These are phyloP conservation scores for Drosophila kurseongensis DNA, from an alignment of 1,140 invertebrate species.

Conservation along the genomic window DNA sequence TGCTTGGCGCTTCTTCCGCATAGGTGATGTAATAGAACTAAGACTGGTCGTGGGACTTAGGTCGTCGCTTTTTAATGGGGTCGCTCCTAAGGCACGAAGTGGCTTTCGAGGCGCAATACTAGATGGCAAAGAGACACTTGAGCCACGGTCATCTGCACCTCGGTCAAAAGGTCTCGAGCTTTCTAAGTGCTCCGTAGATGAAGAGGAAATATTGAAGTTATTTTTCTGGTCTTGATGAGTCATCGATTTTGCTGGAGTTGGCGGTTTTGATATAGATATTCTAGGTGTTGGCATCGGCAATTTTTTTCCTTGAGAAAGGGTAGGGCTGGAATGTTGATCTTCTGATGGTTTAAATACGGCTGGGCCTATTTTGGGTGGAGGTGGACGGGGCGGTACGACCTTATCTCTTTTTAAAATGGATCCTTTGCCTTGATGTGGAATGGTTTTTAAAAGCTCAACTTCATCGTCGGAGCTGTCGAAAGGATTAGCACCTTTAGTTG, in stretches of 20 bases:
- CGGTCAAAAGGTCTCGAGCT: slow-evolving; percentile 38
- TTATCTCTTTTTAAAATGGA: slow-evolving; percentile 11
- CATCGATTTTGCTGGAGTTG: slow-evolving; percentile 2
- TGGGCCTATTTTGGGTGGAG: slow-evolving; percentile 9
- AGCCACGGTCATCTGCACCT: slow-evolving; percentile 53
- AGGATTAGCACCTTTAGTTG: slow-evolving; percentile 86
- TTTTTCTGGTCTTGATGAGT: neutral
- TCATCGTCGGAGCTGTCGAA: slow-evolving; percentile 88
- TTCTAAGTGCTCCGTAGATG: slow-evolving; percentile 13
- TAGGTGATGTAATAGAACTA: slow-evolving; percentile 12
- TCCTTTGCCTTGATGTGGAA: slow-evolving; percentile 2
- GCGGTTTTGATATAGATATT: slow-evolving; percentile 32
- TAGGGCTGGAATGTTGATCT: slow-evolving; percentile 21
- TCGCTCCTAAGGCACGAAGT: slow-evolving; percentile 70
- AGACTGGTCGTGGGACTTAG: slow-evolving; percentile 2
- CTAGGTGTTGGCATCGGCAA: slow-evolving; percentile 87
- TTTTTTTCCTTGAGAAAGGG: slow-evolving; percentile 42
- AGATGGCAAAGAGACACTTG: slow-evolving; percentile 63
- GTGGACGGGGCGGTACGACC: slow-evolving; percentile 9
- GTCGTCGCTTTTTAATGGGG: slow-evolving; percentile 7
- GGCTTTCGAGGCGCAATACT: slow-evolving; percentile 77
- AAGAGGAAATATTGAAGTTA: slow-evolving; percentile 2
- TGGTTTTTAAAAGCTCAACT: slow-evolving; percentile 82
- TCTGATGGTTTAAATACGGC: slow-evolving; percentile 69
- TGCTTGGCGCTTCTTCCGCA: slow-evolving; percentile 88